Conservation (phyloP, 2,113 vertebrate genomes). For the Struthio camelus region DNA sequence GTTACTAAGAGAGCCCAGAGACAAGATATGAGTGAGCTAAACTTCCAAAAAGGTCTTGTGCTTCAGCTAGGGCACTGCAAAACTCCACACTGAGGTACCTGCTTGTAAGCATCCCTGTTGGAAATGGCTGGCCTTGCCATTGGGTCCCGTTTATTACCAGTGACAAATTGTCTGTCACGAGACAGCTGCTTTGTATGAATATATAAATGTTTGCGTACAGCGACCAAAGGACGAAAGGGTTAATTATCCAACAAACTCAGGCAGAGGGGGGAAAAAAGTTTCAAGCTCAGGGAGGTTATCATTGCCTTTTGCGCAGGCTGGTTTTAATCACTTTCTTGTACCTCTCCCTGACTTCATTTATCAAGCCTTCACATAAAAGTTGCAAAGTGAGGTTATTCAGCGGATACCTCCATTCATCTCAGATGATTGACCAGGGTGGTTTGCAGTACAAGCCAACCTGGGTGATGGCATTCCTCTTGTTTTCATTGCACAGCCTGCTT, state of each 20-base stretch:
- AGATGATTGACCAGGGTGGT: constrained; percentile 62
- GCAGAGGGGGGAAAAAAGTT: constrained; percentile 44
- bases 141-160: background rate
- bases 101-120: fast-evolving
- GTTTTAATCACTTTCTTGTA: constrained; percentile 83
- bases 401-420: constrained; percentile 75
- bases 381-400: constrained; percentile 78
- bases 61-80: background rate
- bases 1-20: background rate
- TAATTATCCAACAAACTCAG: constrained; percentile 64
- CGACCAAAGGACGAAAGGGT: constrained; percentile 48
- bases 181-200: background rate
- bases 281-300: constrained; percentile 67
- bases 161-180: constrained; percentile 27
- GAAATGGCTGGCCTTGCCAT: background rate
- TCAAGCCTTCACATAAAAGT: constrained; percentile 80
- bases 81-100: background rate
- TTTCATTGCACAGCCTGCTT: constrained; percentile 64
- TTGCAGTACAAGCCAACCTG: constrained; percentile 66
- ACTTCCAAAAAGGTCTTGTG: background rate
- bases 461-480: constrained; percentile 57
- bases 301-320: constrained; percentile 72
- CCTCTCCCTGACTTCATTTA: constrained; percentile 76
- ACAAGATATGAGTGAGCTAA: background rate
- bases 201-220: constrained; percentile 49